Evolutionary conservation across 2,888 invertebrate species (phyloP), one percentile per base, ranked within the genome.

Genomic region (Nasonia oneida): DNA sequence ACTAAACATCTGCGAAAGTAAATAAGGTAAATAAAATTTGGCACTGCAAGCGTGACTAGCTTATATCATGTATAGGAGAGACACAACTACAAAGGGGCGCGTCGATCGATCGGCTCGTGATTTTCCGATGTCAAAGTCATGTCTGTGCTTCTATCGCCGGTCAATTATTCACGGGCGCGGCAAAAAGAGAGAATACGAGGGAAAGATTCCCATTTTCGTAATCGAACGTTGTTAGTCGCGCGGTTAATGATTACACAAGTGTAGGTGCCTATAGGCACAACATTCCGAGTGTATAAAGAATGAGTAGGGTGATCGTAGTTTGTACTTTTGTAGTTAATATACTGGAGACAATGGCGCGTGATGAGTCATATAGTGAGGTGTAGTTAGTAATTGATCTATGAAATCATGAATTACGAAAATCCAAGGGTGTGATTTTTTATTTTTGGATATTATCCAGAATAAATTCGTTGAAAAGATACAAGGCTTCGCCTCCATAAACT

Each of bases 61-160:
- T 47, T 47, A 47, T 47, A 10, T 12, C 47, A 47, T 47, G 47
- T 3, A 23, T 3, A 23, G 12, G 15, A n/a, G 18, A 23, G 5
- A 23, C 15, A 61, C 6, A 6, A 53, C 33, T n/a, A 29, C 14
- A 57, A n/a, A 78, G 14, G 14, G 14, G 3, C 0, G 23, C 18
- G 47, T n/a, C 18, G 33, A 79, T 84, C 79, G 83, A 78, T 75
- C 18, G 14, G 18, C 50, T 10, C 15, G 14, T 61, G 37, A 81
- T 81, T 76, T 42, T 14, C 53, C 70, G 76, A 85, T 85, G 84
- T 85, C 81, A 85, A 85, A 85, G 84, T 71, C 84, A 76, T 39
- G 53, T 37, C 5, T 15, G 23, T 37, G 37, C 70, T 23, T 33
- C 37, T 71, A 71, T 74, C 37, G 15, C 6, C 50, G 23, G 29